A percentile compares a stretch with the other conserved stretches of the same genome.
phyloP scores from a whole-genome alignment of 2,888 invertebrate genomes.

The Chymomyza fuscimana region DNA sequence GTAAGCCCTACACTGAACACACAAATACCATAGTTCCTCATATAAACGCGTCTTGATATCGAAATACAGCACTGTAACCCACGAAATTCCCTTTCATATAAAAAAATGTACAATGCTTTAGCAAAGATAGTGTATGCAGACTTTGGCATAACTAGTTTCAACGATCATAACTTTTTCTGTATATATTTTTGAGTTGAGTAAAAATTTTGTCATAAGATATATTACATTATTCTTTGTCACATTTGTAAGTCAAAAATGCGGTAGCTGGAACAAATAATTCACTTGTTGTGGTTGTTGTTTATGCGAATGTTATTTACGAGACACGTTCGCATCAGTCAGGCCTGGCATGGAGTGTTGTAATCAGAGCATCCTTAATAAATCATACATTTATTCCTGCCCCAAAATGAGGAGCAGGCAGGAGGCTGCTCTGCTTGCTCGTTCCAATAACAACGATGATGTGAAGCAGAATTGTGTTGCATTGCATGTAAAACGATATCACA shows the following conservation, averaged over 20 bases:
- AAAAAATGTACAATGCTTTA: too few relatives aligned
- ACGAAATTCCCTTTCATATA: too few relatives aligned
- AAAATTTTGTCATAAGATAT: neutral
- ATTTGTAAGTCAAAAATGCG: slow-evolving; percentile 69
- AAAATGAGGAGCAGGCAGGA: neutral
- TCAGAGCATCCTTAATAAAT: slow-evolving; percentile 79
- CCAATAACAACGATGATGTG: neutral
- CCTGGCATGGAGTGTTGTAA: slow-evolving; percentile 70
- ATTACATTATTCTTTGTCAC: slow-evolving; percentile 72
- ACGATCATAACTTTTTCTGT: neutral
- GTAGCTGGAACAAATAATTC: slow-evolving; percentile 68
- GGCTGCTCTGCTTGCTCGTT: too few relatives aligned
- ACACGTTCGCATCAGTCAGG: slow-evolving; percentile 60
- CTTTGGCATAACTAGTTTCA: too few relatives aligned
- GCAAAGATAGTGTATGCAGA: neutral
- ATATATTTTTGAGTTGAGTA: neutral
- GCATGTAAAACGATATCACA: slow-evolving; percentile 51
- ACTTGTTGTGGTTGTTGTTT: slow-evolving; percentile 52
- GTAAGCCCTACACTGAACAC: too few relatives aligned
- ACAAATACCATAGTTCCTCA: too few relatives aligned
- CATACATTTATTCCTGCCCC: slow-evolving; percentile 76
- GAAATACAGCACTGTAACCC: too few relatives aligned
- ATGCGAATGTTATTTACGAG: slow-evolving; percentile 66
- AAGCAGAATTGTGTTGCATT: slow-evolving; percentile 10
- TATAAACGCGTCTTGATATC: too few relatives aligned